Conservation (phyloP, 2,888 invertebrate genomes). For the Octodonta nipae region DNA sequence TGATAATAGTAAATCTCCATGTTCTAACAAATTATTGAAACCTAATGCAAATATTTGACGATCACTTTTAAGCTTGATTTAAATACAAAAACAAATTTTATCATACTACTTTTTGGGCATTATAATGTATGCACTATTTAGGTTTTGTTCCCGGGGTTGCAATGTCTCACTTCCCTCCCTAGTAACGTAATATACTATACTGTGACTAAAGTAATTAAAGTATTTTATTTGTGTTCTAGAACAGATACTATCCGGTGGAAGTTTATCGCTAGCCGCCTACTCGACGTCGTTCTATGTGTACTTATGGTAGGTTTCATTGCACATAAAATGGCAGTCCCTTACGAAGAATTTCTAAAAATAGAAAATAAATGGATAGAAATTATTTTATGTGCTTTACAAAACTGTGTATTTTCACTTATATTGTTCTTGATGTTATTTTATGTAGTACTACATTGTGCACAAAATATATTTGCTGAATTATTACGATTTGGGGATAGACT, state of each 20-base stretch:
- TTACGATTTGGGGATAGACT: constrained; percentile 74
- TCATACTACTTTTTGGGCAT: too few relatives aligned
- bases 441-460: constrained; percentile 77
- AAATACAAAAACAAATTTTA: too few relatives aligned
- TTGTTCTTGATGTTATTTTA: constrained; percentile 50
- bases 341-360: constrained; percentile 46
- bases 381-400: constrained; percentile 48
- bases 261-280: constrained; percentile 52
- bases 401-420: constrained; percentile 60
- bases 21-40: too few relatives aligned
- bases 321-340: constrained; percentile 58
- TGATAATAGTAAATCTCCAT: too few relatives aligned
- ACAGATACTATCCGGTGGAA: constrained; percentile 61
- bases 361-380: constrained; percentile 37
- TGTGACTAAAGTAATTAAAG: too few relatives aligned
- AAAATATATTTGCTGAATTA: constrained; percentile 83
- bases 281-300: constrained; percentile 66
- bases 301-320: constrained; percentile 71
- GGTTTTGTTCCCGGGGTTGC: too few relatives aligned
- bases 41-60: too few relatives aligned
- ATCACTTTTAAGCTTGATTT: too few relatives aligned
- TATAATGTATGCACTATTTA: too few relatives aligned
- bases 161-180: too few relatives aligned
- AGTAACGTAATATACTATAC: too few relatives aligned
- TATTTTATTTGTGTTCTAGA: too few relatives aligned